phyloP scores from a whole-genome alignment of 2,113 vertebrate genomes.

The Cyanoderma ruficeps region DNA sequence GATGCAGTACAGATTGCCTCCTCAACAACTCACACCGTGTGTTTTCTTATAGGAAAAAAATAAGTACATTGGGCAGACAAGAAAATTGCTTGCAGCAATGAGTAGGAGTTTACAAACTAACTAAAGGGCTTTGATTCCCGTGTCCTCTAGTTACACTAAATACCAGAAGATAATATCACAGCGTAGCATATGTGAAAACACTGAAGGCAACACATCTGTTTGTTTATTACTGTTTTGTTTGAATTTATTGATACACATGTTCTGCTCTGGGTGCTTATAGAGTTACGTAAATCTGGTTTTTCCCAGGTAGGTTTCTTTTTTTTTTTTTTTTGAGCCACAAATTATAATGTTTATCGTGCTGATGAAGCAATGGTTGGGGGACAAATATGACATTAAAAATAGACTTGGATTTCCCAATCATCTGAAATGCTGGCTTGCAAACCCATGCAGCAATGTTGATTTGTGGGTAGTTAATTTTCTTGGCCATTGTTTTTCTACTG shows the following conservation, averaged over 20 bases:
- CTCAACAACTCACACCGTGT: background rate
- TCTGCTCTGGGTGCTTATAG: background rate
- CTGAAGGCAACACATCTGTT: background rate
- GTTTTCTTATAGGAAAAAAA: slow-evolving; percentile 3
- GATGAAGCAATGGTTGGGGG: slow-evolving; percentile 44
- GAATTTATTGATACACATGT: background rate
- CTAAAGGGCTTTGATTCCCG: slow-evolving; percentile 10
- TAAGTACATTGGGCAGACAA: slow-evolving; percentile 1
- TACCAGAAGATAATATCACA: slow-evolving; percentile 6
- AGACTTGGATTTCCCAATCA: slow-evolving; percentile 71
- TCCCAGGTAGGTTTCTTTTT: background rate
- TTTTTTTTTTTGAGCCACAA: slow-evolving; percentile 17
- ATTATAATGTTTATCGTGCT: slow-evolving; percentile 69
- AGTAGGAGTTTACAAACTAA: slow-evolving; percentile 15
- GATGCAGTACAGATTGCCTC: background rate
- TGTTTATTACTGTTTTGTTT: slow-evolving; percentile 11
- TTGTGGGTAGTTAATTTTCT: slow-evolving; percentile 75
- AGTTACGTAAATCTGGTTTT: slow-evolving; percentile 13
- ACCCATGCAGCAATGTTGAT: slow-evolving; percentile 33
- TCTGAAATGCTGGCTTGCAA: slow-evolving; percentile 35
- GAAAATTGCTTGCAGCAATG: slow-evolving; percentile 23
- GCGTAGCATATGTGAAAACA: background rate
- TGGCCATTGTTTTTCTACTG: slow-evolving; percentile 78
- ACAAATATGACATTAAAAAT: slow-evolving; percentile 76
- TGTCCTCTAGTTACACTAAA: background rate